Evolutionary conservation across 2,113 vertebrate species (phyloP), one percentile per base, ranked within the genome.

Genomic region (Sylvilagus bachmani): DNA sequence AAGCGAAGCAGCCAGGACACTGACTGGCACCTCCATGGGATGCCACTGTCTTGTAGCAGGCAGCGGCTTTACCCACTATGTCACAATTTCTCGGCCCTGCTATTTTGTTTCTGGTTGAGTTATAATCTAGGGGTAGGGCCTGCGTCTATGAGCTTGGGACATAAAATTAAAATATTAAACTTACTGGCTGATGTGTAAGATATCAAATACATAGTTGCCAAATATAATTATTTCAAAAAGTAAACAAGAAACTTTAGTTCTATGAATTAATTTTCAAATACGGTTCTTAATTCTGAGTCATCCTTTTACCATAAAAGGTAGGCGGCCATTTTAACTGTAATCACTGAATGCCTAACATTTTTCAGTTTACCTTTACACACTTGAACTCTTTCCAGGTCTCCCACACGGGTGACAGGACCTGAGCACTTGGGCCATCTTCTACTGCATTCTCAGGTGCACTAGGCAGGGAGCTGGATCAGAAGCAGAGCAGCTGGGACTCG

Each of bases 141-240:
- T 78, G 1, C 79, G 29, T 77, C 53, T 51, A 31, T 38, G n/a
- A 84, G 5, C n/a, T 71, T 80, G 69, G 49, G 86, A 90, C 27
- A 93, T 25, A 77, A 93, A 83, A 36, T 74, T 93, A 90, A 92
- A 81, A 89, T 75, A 61, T 5, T 69, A 87, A 90, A 62, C 31
- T 86, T 91, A 83, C n/a, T 71, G 29, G 19, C 38, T 86, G 11
- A n/a, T 38, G 58, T 82, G 38, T 3, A 73, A 6, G 61, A 71
- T 67, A 16, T 22, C 69, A 96, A 86, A 92, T 62, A 80, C 6
- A 80, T 1, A 75, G 58, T 64, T 80, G 66, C 51, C 31, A 90
- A 73, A 75, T 38, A 64, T 16, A 86, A 81, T 69, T 58, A 83
- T 89, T 80, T 94, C 69, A 92, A 27, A 80, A 29, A 49, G 11